Conservation (phyloP, 2,113 vertebrate species). For the Hystrix brachyura region DNA sequence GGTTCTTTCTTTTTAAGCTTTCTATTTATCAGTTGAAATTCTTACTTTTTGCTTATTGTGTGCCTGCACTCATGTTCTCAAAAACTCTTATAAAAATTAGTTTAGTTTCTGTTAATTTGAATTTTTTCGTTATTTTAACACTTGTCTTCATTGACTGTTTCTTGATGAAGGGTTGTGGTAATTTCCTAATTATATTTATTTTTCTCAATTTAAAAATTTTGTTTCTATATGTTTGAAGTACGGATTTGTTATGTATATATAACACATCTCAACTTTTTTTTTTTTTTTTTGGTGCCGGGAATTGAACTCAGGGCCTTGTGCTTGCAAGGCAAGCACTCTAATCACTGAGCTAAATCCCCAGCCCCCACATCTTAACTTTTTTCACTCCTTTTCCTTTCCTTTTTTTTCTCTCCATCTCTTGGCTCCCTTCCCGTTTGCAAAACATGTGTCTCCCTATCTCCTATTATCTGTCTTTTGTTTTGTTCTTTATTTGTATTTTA, state of each 20-base stretch:
- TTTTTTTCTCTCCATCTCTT: background rate
- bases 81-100: background rate
- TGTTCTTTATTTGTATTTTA: background rate
- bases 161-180: background rate
- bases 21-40: background rate
- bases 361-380: background rate
- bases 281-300: background rate
- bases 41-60: background rate
- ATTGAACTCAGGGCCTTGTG: too few relatives aligned
- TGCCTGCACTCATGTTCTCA: background rate
- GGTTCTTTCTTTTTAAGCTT: background rate
- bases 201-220: background rate
- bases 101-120: background rate
- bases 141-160: background rate
- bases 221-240: background rate
- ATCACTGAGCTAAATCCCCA: too few relatives aligned
- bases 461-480: background rate
- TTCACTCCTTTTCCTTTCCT: background rate
- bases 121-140: background rate
- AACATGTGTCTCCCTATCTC: background rate
- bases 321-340: too few relatives aligned
- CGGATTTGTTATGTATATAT: background rate
- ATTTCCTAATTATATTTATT: background rate
- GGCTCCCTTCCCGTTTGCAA: background rate
- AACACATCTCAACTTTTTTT: background rate